Evolutionary conservation across 2,797 vertebrate genomes (phyloP).

Genomic region (Borostomias antarcticus): DNA sequence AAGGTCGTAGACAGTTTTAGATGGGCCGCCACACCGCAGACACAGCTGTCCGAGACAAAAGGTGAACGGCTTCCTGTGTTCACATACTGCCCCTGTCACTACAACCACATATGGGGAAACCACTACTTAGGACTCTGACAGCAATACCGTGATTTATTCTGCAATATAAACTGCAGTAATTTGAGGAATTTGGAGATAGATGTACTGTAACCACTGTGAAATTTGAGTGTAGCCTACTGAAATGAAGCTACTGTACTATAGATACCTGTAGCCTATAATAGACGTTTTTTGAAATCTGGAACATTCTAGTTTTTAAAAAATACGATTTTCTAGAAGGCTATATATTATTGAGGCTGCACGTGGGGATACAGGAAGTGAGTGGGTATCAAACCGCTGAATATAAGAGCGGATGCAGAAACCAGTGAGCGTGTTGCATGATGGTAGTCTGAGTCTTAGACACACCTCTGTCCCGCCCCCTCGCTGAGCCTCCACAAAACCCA

Average conservation of each 20-base stretch:
- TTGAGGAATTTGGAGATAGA: constrained; percentile 2
- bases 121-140: not conserved
- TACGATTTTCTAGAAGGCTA: too few species aligned
- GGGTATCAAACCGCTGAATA: too few species aligned
- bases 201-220: too few species aligned
- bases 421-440: too few species aligned
- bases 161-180: not conserved
- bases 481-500: constrained; percentile 50
- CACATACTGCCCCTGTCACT: too few species aligned
- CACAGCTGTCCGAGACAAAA: not conserved
- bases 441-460: constrained; percentile 56
- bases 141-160: not conserved
- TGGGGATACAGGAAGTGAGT: too few species aligned
- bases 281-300: too few species aligned
- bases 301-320: too few species aligned
- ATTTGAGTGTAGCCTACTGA: constrained; percentile 18
- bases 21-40: not conserved
- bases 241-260: not conserved
- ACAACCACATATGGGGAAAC: too few species aligned
- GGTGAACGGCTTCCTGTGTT: not conserved
- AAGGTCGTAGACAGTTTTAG: not conserved
- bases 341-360: too few species aligned
- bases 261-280: not conserved
- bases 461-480: constrained; percentile 63
- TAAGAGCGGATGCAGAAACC: too few species aligned